phyloP scores from a whole-genome alignment of 2,113 vertebrate species.

The Tringa solitaria region DNA sequence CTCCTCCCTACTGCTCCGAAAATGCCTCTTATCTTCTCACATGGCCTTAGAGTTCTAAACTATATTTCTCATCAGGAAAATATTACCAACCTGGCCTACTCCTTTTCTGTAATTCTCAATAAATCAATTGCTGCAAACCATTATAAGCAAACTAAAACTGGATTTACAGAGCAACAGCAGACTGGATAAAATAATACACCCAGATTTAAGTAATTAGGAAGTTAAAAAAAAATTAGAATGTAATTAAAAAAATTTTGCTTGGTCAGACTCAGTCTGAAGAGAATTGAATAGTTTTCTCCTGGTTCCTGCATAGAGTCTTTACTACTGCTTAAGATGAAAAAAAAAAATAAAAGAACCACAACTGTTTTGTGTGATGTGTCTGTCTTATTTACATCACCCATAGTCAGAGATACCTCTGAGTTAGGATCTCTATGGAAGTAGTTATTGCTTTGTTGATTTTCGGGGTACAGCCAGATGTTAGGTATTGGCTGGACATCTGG shows the following conservation, averaged over 20 bases:
- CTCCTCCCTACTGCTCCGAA: neutral
- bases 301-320: neutral
- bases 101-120: neutral
- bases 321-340: neutral
- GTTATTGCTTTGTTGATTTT: neutral
- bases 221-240: neutral
- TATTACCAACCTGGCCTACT: neutral
- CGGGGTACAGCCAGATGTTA: neutral
- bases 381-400: neutral
- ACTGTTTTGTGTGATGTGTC: rapidly evolving
- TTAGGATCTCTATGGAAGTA: neutral
- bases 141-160: neutral
- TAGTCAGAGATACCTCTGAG: neutral
- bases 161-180: neutral
- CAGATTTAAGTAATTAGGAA: neutral
- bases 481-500: neutral
- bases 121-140: neutral
- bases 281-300: neutral
- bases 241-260: neutral
- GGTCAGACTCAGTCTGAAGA: neutral
- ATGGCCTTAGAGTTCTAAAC: neutral
- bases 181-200: neutral
- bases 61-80: neutral
- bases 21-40: neutral
- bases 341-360: too few species aligned